Base-by-base conservation (phyloP, 2,113 vertebrate genomes). In the Embiotoca jacksoni region DNA sequence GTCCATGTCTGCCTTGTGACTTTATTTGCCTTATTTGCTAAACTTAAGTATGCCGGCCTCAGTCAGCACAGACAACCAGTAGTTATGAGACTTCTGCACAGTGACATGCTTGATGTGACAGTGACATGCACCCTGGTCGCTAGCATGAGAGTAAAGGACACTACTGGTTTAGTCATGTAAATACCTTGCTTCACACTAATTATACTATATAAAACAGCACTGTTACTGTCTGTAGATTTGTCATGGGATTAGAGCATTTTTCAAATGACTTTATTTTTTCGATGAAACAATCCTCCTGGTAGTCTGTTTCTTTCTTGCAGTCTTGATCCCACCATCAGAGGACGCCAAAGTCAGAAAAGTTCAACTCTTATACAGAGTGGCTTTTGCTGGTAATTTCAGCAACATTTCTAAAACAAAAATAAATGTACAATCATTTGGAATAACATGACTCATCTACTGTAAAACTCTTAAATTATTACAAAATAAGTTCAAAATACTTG, bases 21-120 rank as follows among this genome's bases (percentile, higher is more conserved):
- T 77, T 84, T 49, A 41, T 66, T 91, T 84, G 84, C 82, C 84
- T 87, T 88, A 73, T 82, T 55, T 68, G 58, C 75, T 81, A 31
- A 79, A 58, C 30, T 33, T 44, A 68, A 9, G 36, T 77, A 57
- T 63, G 66, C 62, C 5, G 44, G 55, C 54, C 1, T 66, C 37
- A 60, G 35, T 66, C 37, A 60, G 35, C 39, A 64, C 13, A 39
- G 56, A 63, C 39, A 69, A 66, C 33, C 23, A 32, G 5, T 58
- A 59, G 33, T 1, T 50, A 36, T 60, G 37, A 60, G 46, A 23
- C 32, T 31, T 75, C 23, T 33, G 54, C 57, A 58, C 11, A 58
- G 15, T 16, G 35, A 66, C 30, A 32, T 14, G 32, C 36, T 70
- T 62, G 23, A 70, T 78, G 56, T 53, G 23, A 23, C 23, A 23